Evolutionary conservation across 2,797 vertebrate species (phyloP), one percentile per base, ranked within the genome.

Genomic region (Hyperoplus lanceolatus): DNA sequence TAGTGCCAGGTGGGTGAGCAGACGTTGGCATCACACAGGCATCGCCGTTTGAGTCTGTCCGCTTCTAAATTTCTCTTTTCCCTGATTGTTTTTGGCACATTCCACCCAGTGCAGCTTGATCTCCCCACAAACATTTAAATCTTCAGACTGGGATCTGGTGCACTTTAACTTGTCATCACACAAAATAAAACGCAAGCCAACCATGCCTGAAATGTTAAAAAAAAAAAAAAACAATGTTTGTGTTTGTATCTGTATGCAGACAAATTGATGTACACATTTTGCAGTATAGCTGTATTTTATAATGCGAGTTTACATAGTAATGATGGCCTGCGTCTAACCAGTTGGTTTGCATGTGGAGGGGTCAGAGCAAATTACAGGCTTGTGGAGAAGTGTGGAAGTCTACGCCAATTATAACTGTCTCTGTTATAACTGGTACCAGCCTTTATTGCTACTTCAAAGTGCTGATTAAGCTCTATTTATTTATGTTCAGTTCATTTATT

Each of bases 1-100:
- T 99, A n/a, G 98, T 99, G 87, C 98, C 98, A 96, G 98, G 98
- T 99, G 96, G 73, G 96, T 94, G 90, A 94, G 87, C 93, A 91
- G 91, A 92, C 89, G 80, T 89, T 77, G 87, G 84, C 88, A 75
- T 81, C 86, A 79, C 78, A 75, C 87, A 88, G 83, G 79, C 86
- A 75, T 85, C 88, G 9, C 90, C 73, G 90, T 91, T 93, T 88
- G 90, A 90, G 74, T 78, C 89, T 80, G 87, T 84, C 87, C 77
- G 82, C 85, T 89, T 84, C 84, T 80, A 91, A 80, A 65, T 91
- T 87, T 86, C 80, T 81, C 70, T 85, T 83, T 88, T 84, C 86
- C 14, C 85, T 84, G 84, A 91, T 84, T 88, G 85, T 85, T 83
- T 86, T 88, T 93, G 90, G 92, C 91, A 82, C 70, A 56, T 78